Percentiles rank a stretch among this genome's conserved stretches.
These are phyloP conservation scores for Latrodectus elegans DNA, from an alignment of 2,888 invertebrate species.

Conservation along the genomic window DNA sequence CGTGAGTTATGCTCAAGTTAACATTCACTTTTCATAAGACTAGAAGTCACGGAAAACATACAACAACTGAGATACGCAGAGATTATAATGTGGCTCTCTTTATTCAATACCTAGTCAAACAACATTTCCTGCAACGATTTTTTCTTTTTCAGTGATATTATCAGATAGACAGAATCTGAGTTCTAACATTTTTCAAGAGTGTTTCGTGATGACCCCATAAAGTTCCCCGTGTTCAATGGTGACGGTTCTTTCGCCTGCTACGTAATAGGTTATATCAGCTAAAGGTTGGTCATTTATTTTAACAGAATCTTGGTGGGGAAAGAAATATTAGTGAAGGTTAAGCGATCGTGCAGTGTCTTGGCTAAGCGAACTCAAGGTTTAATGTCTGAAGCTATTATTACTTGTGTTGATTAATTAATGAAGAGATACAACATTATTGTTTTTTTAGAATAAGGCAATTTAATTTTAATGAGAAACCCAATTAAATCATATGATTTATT, in stretches of 20 bases:
- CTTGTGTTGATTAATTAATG: too few species aligned
- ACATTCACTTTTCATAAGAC: slow-evolving; percentile 54
- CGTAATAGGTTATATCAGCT: too few species aligned
- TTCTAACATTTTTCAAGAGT: slow-evolving; percentile 26
- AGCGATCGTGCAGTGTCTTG: too few species aligned
- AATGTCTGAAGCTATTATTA: too few species aligned
- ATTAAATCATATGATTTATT: too few species aligned
- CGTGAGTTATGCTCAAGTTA: slow-evolving; percentile 52
- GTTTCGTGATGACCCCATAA: slow-evolving; percentile 56
- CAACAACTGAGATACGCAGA: slow-evolving; percentile 63
- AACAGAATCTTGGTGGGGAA: too few species aligned
- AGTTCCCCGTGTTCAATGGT: slow-evolving; percentile 33
- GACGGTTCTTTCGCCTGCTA: neutral
- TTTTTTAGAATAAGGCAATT: too few species aligned
- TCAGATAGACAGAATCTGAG: slow-evolving; percentile 34
- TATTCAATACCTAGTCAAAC: slow-evolving; percentile 53
- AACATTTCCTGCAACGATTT: slow-evolving; percentile 39
- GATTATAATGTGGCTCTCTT: slow-evolving; percentile 39
- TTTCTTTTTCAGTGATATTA: slow-evolving; percentile 40
- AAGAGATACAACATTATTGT: too few species aligned
- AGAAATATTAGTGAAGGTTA: too few species aligned
- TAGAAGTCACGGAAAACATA: slow-evolving; percentile 56
- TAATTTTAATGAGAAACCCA: too few species aligned
- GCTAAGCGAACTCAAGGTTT: too few species aligned
- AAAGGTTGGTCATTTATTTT: too few species aligned